Conservation (phyloP, 1,140 invertebrate genomes). For the Listronotus bonariensis region DNA sequence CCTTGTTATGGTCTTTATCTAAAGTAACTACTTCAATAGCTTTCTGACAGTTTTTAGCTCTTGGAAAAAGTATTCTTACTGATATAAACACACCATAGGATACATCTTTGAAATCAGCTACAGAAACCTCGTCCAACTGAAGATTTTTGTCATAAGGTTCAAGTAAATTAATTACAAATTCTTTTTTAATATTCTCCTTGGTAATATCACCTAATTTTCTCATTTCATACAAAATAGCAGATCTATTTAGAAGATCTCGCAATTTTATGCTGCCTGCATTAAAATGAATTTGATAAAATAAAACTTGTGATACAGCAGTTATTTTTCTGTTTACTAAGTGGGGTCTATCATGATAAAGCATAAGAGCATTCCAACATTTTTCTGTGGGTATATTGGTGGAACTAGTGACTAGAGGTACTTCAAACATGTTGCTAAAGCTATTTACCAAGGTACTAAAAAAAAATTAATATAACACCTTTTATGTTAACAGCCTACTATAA, state of each 20-base stretch:
- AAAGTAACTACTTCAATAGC: conserved; percentile 51
- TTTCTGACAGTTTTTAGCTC: conserved; percentile 37
- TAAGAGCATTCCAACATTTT: conserved; percentile 48
- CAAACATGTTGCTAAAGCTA: conserved; percentile 42
- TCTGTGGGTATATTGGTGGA: conserved; percentile 34
- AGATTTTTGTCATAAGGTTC: conserved; percentile 48
- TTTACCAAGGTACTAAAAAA: conserved; percentile 46
- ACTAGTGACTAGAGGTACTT: conserved; percentile 50
- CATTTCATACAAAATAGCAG: conserved; percentile 48
- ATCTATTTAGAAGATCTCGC: conserved; percentile 40
- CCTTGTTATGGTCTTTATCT: conserved; percentile 45
- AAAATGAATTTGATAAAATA: conserved; percentile 44
- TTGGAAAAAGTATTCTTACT: conserved; percentile 47
- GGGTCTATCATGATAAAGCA: conserved; percentile 50
- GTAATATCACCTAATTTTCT: conserved; percentile 42
- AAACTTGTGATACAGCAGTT: conserved; percentile 37
- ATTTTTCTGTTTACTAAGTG: conserved; percentile 51
- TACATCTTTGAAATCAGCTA: conserved; percentile 31
- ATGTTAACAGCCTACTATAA: conserved; percentile 63
- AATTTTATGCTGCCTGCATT: conserved; percentile 34
- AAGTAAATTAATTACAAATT: conserved; percentile 46
- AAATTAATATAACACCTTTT: conserved; percentile 14
- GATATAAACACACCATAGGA: conserved; percentile 46
- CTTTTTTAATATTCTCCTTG: conserved; percentile 38
- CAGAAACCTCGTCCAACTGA: conserved; percentile 27